Evolutionary conservation across 2,797 vertebrate species (phyloP).

Genomic region (Paedocypris micromegethes): DNA sequence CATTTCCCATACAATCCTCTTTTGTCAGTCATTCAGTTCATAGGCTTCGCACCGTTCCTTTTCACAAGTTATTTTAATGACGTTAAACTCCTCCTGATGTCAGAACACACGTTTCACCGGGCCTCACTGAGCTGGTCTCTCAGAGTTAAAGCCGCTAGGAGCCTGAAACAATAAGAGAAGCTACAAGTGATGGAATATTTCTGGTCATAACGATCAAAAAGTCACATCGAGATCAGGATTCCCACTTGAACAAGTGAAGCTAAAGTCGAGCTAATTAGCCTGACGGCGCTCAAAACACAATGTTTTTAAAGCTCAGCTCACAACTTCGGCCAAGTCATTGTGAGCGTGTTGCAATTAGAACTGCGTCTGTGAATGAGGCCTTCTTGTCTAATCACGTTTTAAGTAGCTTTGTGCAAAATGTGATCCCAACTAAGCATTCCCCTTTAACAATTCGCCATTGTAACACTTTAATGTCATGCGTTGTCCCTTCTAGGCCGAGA

Average conservation of each 20-base stretch:
- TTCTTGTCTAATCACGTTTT: slow-evolving; percentile 45
- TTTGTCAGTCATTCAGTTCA: slow-evolving; percentile 25
- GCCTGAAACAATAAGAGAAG: neutral
- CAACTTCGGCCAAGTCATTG: slow-evolving; percentile 21
- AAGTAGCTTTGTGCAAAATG: slow-evolving; percentile 47
- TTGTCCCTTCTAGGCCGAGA: slow-evolving; percentile 28
- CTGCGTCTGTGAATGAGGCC: slow-evolving; percentile 30
- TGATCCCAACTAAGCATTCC: slow-evolving; percentile 42
- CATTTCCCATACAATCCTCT: slow-evolving; percentile 51
- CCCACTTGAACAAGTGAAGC: neutral
- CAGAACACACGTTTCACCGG: neutral
- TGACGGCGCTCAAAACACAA: neutral
- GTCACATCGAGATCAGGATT: neutral
- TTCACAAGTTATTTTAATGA: slow-evolving; percentile 21
- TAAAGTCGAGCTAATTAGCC: neutral
- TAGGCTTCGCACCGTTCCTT: slow-evolving; percentile 21
- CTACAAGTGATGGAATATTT: no score
- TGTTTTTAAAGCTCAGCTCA: slow-evolving; percentile 10
- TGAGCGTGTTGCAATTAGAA: slow-evolving; percentile 24
- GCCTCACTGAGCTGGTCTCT: neutral
- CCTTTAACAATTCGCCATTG: slow-evolving; percentile 44
- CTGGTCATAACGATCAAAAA: neutral
- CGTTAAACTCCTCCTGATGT: slow-evolving; percentile 19
- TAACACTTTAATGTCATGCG: slow-evolving; percentile 36
- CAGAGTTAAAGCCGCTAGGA: neutral